Evolutionary conservation across 2,113 vertebrate genomes (phyloP), one percentile per base, ranked within the genome.

Genomic region (Cettia cetti): DNA sequence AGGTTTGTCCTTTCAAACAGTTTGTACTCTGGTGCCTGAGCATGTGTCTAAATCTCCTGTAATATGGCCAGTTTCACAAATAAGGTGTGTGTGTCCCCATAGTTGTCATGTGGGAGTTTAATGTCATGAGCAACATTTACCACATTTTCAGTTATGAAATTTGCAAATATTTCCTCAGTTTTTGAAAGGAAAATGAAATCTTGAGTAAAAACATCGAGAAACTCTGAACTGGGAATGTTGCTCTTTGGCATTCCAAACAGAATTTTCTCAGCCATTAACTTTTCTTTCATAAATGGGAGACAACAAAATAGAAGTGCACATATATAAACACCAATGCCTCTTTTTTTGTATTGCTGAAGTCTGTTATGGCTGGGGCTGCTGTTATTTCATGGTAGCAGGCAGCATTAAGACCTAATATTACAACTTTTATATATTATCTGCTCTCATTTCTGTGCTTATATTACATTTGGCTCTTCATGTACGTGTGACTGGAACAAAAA

Each of bases 361-460:
- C n/a, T 22, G 19, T 14, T 80, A 23, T 52, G 68, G 12, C 16
- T 83, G 77, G 9, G 63, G 57, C 44, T 72, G 2, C 44, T 49
- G 66, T 64, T 69, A 35, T 83, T 86, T 95, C 26, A 20, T 28
- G n/a, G 49, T 57, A 56, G 59, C 53, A 54, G 77, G 85, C 95
- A 94, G 95, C 63, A 79, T 64, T 75, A 81, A 90, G 56, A 83
- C 49, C 87, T 82, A 92, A 72, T 94, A 96, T 72, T 96, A 82
- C 71, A 80, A 59, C 68, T 89, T 91, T 78, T 84, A 45, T 89
- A 92, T 82, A 59, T n/a, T 40, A 88, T 84, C 89, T 94, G n/a
- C 91, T 97, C 97, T 84, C 18, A 70, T 94, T 97, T 97, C 89
- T 56, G 30, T 95, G 70, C 96, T 97, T 94, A 84, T 96, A 97